Base-by-base conservation (phyloP, 2,797 vertebrate species). In the Enteromius afrohamiltoni region DNA sequence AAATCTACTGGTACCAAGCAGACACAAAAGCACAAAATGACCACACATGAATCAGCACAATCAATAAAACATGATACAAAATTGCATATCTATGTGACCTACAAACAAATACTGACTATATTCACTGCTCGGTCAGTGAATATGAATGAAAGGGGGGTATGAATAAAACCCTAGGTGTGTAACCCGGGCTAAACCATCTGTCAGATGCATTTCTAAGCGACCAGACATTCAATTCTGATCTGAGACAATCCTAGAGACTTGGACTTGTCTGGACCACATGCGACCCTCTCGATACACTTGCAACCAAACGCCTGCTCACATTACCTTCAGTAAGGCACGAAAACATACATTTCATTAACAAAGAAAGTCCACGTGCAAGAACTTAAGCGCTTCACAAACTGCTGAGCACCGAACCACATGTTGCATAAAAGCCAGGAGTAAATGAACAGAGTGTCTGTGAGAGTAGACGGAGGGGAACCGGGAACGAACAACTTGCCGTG, bases 401-500 rank as follows among this genome's bases (percentile, higher is more conserved):
- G 51, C 68, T 82, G 79, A 85, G 85, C 51, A 26, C 79, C 64
- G 69, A 84, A 87, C 84, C 86, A 88, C 87, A 79, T 87, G 87
- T 88, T 88, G 84, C 86, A 84, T 82, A 83, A 83, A 83, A 79
- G 74, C 47, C 67, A 83, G 81, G 68, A 84, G 55, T 82, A 85
- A 87, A 86, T 83, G 51, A 83, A 73, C 68, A 64, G 55, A 58
- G 67, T 55, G 78, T 82, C 68, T 80, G 40, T 60, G 82, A 77
- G 80, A 87, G 70, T 73, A 85, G 84, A 68, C 49, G 40, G 45
- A 87, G 60, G 79, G 73, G 74, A 86, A 51, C 23, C 83, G 71
- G 87, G 84, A 82, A 80, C 79, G 77, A 86, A 86, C 83, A 69
- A 88, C 82, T 85, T 77, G 80, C 78, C 71, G 53, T 87, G 88